Conservation (phyloP, 53 echinoderm and acorn worm species). For the Crossaster papposus region DNA sequence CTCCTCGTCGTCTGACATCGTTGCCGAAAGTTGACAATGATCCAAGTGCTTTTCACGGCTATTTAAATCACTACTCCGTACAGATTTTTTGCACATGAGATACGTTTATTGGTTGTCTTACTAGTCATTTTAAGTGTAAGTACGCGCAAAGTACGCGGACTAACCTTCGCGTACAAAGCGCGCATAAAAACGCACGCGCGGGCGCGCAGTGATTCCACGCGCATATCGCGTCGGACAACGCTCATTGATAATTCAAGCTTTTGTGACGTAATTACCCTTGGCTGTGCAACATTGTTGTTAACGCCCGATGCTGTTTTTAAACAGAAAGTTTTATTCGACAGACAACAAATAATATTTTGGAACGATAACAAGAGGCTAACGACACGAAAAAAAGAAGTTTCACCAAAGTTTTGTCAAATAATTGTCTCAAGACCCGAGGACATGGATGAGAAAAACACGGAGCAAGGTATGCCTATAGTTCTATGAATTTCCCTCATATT, state of each 20-base stretch:
- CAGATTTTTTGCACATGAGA: not conserved
- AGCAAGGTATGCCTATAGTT: not conserved
- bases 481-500: not conserved
- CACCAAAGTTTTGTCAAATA: not conserved
- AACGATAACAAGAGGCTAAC: not conserved
- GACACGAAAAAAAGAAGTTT: not conserved
- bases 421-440: not conserved
- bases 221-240: not conserved
- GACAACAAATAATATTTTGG: not conserved
- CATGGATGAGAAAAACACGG: not conserved
- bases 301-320: not conserved
- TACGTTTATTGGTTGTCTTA: not conserved
- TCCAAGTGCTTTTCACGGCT: not conserved
- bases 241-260: not conserved
- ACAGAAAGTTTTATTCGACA: not conserved
- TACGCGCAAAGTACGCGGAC: not conserved
- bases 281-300: not conserved
- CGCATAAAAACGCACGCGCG: not conserved
- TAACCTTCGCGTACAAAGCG: not conserved
- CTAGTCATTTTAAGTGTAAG: not conserved
- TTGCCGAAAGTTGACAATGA: not conserved
- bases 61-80: not conserved
- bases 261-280: not conserved
- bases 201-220: not conserved
- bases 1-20: conserved; percentile 37